Percentiles rank a stretch among this genome's conserved stretches.
Conservation (phyloP, 2,113 vertebrate genomes). For the Hippopotamus amphibius region DNA sequence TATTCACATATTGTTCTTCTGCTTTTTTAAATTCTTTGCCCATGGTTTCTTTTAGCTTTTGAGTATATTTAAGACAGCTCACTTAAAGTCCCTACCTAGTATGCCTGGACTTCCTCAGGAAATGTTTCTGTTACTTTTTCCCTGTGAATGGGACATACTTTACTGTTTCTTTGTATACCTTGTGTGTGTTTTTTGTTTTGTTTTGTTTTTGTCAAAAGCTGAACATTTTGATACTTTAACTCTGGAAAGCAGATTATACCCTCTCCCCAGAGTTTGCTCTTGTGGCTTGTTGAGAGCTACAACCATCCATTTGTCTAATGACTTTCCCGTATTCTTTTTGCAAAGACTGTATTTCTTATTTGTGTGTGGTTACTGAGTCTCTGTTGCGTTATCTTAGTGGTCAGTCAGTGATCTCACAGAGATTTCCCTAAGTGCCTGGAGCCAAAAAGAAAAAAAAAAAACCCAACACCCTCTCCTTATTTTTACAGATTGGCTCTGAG, state of each 20-base stretch:
- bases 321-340: neutral
- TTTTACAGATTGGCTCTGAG: neutral
- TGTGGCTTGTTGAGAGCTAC: neutral
- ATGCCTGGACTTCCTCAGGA: neutral
- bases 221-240: neutral
- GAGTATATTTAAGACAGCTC: neutral
- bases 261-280: neutral
- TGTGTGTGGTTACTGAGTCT: neutral
- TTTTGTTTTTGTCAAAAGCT: neutral
- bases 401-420: neutral
- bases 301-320: neutral
- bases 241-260: neutral
- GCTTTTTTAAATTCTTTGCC: neutral
- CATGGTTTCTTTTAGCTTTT: neutral
- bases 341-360: neutral
- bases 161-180: neutral
- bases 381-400: conserved; percentile 1
- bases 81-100: neutral
- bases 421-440: neutral
- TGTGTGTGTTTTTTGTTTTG: neutral
- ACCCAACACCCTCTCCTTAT: neutral
- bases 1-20: neutral
- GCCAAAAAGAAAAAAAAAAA: neutral
- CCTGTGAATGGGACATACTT: neutral
- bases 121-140: neutral